phyloP scores from a whole-genome alignment of 1,140 invertebrate species.

The Hyles euphorbiae region DNA sequence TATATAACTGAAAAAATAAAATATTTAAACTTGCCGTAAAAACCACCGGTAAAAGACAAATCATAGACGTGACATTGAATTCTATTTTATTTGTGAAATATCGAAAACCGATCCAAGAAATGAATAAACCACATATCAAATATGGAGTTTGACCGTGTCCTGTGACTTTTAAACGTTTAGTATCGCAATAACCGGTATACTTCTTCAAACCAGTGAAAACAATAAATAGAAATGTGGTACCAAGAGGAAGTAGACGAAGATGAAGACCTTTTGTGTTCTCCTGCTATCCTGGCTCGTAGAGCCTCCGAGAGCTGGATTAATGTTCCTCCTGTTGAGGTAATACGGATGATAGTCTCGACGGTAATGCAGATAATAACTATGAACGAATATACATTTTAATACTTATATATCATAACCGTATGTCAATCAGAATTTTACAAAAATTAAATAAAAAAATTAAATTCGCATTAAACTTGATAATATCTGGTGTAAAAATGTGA shows the following conservation, averaged over 20 bases:
- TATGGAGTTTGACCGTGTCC: too few species aligned
- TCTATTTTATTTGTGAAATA: too few species aligned
- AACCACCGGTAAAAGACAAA: not conserved
- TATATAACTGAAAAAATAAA: constrained; percentile 47
- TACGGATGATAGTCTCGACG: too few species aligned
- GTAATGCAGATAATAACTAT: too few species aligned
- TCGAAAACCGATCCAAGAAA: too few species aligned
- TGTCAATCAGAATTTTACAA: not conserved
- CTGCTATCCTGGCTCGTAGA: constrained; percentile 86
- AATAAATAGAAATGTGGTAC: constrained; percentile 78
- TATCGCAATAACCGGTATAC: too few species aligned
- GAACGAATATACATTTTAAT: too few species aligned
- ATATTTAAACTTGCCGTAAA: constrained; percentile 26
- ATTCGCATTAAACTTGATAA: not conserved
- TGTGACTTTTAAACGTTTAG: too few species aligned
- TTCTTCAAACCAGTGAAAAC: not conserved
- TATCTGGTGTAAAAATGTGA: too few species aligned
- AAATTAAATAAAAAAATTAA: not conserved
- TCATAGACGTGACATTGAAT: too few species aligned
- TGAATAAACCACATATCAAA: too few species aligned
- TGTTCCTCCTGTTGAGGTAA: constrained; percentile 88
- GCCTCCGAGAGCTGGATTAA: constrained; percentile 92
- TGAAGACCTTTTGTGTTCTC: constrained; percentile 89
- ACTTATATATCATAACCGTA: not conserved
- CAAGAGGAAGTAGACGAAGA: constrained; percentile 83